These are phyloP conservation scores for Spinus pinus DNA, from an alignment of 2,797 vertebrate genomes.

Conservation along the genomic window DNA sequence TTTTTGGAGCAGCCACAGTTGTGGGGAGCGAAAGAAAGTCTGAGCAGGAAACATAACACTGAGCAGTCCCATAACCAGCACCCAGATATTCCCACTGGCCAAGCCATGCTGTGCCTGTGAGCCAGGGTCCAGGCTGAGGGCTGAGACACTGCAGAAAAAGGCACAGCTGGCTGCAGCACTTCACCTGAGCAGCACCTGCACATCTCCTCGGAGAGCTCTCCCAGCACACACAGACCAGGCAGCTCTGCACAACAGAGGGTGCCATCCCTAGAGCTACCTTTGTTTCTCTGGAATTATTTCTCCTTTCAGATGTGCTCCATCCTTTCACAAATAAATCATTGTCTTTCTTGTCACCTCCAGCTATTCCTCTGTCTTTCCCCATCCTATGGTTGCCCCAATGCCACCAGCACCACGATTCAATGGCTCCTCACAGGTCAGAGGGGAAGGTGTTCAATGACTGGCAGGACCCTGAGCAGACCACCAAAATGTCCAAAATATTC, in stretches of 20 bases:
- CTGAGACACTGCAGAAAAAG: not conserved
- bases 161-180: not conserved
- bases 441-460: rapidly evolving
- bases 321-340: not conserved
- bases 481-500: not conserved
- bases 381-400: not conserved
- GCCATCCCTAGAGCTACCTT: not conserved
- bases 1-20: not conserved
- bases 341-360: not conserved
- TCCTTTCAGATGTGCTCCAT: not conserved
- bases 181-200: not conserved
- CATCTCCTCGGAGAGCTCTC: not conserved
- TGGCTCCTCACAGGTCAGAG: not conserved
- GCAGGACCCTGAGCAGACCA: not conserved
- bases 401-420: not conserved
- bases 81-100: not conserved
- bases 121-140: not conserved
- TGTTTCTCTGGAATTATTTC: not conserved
- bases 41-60: not conserved
- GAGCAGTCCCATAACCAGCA: not conserved
- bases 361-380: not conserved
- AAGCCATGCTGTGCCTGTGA: rapidly evolving
- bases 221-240: not conserved
- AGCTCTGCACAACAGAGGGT: not conserved
- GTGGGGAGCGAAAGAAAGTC: rapidly evolving